Conservation (phyloP, 2,888 invertebrate genomes). For the Eupithecia vulgata region DNA sequence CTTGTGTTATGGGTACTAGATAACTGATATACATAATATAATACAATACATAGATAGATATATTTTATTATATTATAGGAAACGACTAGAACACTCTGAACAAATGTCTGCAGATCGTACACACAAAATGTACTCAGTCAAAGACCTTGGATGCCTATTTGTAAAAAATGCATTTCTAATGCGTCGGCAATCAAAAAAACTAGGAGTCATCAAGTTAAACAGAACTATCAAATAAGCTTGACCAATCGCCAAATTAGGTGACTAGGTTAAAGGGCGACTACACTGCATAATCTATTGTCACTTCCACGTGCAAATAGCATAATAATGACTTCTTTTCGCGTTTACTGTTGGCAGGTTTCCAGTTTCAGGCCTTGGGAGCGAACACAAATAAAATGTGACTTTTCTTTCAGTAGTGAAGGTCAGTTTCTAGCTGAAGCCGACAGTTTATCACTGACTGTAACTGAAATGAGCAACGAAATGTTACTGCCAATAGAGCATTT, state of each 20-base stretch:
- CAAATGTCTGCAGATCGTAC: too few species aligned
- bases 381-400: slow-evolving; percentile 68
- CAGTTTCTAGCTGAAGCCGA: slow-evolving; percentile 16
- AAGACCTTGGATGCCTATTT: neutral
- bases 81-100: too few species aligned
- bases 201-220: neutral
- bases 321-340: slow-evolving; percentile 47
- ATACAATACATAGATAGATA: too few species aligned
- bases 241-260: slow-evolving; percentile 43
- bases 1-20: too few species aligned
- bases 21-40: too few species aligned
- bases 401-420: slow-evolving; percentile 46
- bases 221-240: neutral
- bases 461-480: neutral
- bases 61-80: too few species aligned
- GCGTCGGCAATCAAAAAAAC: neutral
- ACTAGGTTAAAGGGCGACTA: slow-evolving; percentile 48
- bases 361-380: slow-evolving; percentile 63
- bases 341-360: slow-evolving; percentile 58
- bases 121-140: neutral
- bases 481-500: neutral
- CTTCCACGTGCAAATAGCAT: slow-evolving; percentile 43
- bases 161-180: neutral
- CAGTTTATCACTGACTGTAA: neutral
- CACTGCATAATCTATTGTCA: slow-evolving; percentile 39